Evolutionary conservation across 2,888 invertebrate species (phyloP).

Genomic region (Gerosis bhagava): DNA sequence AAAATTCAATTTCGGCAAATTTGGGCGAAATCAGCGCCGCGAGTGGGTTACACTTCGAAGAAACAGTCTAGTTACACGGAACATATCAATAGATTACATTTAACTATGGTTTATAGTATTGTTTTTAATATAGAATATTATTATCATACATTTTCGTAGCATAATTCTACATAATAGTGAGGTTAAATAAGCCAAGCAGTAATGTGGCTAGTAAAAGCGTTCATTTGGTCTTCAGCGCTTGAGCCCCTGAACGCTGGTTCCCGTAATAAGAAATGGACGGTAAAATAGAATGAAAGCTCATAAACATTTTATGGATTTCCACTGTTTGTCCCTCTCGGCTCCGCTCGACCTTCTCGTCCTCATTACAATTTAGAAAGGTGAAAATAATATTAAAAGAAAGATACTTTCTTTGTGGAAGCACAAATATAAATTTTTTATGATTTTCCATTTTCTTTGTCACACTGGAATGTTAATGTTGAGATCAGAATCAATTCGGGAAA

Average conservation of each 20-base stretch:
- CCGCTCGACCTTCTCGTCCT: slow-evolving; percentile 28
- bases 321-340: slow-evolving; percentile 38
- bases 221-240: slow-evolving; percentile 11
- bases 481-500: slow-evolving; percentile 7
- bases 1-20: too few species aligned
- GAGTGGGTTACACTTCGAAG: too few species aligned
- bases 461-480: slow-evolving; percentile 1
- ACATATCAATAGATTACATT: too few species aligned
- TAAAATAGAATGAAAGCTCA: slow-evolving; percentile 35
- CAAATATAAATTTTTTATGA: slow-evolving; percentile 19
- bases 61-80: too few species aligned
- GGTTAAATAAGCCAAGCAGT: not conserved
- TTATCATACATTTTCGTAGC: too few species aligned
- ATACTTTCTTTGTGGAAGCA: slow-evolving; percentile 4
- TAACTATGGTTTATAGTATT: too few species aligned
- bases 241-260: slow-evolving; percentile 4
- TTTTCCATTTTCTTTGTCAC: slow-evolving; percentile 2
- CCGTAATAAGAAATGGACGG: slow-evolving; percentile 20
- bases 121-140: too few species aligned
- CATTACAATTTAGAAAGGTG: slow-evolving; percentile 36
- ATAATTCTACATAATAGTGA: slow-evolving; percentile 10
- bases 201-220: slow-evolving; percentile 10
- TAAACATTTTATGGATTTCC: slow-evolving; percentile 44
- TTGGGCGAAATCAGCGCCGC: too few species aligned
- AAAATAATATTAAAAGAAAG: slow-evolving; percentile 14